Conservation (phyloP, 2,113 vertebrate genomes). For the Calyptommatus sinebrachiatus region DNA sequence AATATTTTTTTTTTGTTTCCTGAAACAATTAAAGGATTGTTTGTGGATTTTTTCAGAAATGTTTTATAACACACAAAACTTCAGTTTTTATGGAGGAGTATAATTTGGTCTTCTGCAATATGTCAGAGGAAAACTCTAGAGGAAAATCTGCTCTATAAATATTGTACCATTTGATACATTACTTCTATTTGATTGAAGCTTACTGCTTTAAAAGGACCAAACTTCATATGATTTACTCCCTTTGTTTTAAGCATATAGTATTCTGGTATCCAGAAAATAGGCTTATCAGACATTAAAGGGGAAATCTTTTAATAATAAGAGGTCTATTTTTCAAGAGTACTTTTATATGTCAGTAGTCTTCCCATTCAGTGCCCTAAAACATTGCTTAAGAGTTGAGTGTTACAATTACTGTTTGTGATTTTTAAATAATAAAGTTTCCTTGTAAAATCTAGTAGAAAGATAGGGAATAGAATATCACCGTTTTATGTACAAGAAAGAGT, state of each 20-base stretch:
- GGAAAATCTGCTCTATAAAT: background rate
- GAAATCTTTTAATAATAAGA: background rate
- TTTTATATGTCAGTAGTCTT: background rate
- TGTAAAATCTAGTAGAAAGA: background rate
- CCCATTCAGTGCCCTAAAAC: background rate
- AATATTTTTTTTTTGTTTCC: background rate
- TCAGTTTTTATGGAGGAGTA: background rate
- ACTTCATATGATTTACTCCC: background rate
- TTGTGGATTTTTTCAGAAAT: background rate
- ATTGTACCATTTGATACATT: too few species aligned
- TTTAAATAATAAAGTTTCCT: background rate
- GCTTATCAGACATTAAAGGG: background rate
- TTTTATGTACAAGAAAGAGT: background rate
- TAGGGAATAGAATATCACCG: background rate
- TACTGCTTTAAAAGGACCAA: background rate
- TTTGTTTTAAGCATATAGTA: background rate
- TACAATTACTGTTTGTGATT: background rate
- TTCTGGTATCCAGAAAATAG: background rate
- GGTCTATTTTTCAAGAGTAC: background rate
- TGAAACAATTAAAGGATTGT: background rate
- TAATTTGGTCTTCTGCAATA: background rate
- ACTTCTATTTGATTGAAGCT: background rate
- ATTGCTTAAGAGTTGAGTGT: background rate
- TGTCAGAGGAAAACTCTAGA: background rate
- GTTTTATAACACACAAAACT: background rate